Evolutionary conservation across 2,113 vertebrate species (phyloP).

Genomic region (Coptodon rendalli): DNA sequence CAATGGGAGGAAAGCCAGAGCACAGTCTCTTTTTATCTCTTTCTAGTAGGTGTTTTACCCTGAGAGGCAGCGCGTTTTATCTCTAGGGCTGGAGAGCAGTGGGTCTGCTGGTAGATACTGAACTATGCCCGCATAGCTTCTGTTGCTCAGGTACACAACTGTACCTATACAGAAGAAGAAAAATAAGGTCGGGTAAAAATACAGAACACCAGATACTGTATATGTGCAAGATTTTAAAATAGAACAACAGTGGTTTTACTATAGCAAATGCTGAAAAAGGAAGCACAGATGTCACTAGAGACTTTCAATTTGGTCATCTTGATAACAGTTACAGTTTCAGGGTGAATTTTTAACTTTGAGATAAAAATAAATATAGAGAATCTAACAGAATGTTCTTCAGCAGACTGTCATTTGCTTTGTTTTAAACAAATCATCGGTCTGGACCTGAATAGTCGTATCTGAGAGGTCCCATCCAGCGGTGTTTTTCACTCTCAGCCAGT

Average conservation of each 20-base stretch:
- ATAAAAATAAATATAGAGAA: neutral
- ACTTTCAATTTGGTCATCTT: neutral
- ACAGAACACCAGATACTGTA: neutral
- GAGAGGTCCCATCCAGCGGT: slow-evolving; percentile 79
- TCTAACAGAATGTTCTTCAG: neutral
- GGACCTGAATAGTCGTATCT: slow-evolving; percentile 79
- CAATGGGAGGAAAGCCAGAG: neutral
- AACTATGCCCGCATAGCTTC: slow-evolving; percentile 72
- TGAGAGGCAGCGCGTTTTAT: slow-evolving; percentile 76
- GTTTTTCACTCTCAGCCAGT: slow-evolving; percentile 74
- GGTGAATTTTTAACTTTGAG: neutral
- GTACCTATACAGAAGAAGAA: slow-evolving; percentile 52
- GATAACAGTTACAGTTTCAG: neutral
- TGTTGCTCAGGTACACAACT: slow-evolving; percentile 73
- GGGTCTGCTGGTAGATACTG: slow-evolving; percentile 73
- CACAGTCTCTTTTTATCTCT: neutral
- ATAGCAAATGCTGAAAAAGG: neutral
- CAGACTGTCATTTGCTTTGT: neutral
- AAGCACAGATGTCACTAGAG: neutral
- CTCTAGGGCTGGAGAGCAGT: slow-evolving; percentile 70
- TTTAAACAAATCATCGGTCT: neutral
- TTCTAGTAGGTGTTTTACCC: slow-evolving; percentile 54
- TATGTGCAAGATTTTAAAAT: neutral
- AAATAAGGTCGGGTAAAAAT: neutral
- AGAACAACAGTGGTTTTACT: neutral